phyloP scores from a whole-genome alignment of 1,140 invertebrate genomes.

The Venturia canescens region DNA sequence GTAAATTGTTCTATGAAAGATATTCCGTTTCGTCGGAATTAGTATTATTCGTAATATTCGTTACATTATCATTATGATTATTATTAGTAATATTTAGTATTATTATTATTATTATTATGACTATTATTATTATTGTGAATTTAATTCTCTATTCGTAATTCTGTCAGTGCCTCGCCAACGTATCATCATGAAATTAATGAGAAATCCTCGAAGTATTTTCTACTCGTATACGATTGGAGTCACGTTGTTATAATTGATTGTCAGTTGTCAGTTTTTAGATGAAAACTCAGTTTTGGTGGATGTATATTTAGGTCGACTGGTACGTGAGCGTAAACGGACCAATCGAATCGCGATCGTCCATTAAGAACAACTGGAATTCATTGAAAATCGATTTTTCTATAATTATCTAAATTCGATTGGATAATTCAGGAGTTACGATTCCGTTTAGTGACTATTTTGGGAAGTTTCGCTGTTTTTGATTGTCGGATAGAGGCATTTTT shows the following conservation, averaged over 20 bases:
- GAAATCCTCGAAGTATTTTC: slow-evolving; percentile 18
- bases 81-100: too few species aligned
- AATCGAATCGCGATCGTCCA: neutral
- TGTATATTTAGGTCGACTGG: neutral
- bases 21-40: neutral
- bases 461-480: neutral
- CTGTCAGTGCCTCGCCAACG: too few species aligned
- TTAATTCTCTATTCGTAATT: neutral
- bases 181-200: too few species aligned
- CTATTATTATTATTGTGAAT: neutral
- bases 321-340: neutral
- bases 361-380: too few species aligned
- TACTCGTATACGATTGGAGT: neutral
- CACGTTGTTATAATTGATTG: slow-evolving; percentile 1
- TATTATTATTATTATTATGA: too few species aligned
- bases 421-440: neutral
- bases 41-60: too few species aligned
- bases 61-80: neutral
- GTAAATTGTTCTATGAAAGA: neutral
- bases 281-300: neutral
- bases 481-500: slow-evolving; percentile 3
- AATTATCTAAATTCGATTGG: too few species aligned
- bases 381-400: too few species aligned
- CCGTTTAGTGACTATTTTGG: neutral
- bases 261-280: slow-evolving; percentile 11